Conservation (phyloP, 2,888 invertebrate genomes). For the Thumatha senex region DNA sequence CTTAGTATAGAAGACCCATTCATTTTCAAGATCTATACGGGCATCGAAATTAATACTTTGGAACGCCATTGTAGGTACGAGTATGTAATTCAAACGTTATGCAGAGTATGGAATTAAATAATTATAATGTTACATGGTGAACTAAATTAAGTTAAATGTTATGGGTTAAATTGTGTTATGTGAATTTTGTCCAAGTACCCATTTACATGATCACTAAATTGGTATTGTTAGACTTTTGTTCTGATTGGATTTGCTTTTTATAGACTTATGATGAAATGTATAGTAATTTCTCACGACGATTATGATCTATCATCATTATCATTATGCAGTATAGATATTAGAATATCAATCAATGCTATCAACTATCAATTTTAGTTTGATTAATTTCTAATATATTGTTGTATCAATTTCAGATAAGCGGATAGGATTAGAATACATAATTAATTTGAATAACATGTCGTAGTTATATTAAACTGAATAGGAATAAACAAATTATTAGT, state of each 20-base stretch:
- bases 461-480: no score
- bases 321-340: conserved; percentile 7
- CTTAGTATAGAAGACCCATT: conserved; percentile 29
- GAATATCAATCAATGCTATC: neutral
- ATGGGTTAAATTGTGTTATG: conserved; percentile 13
- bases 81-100: conserved; percentile 28
- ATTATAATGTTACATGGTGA: conserved; percentile 20
- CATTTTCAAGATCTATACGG: conserved; percentile 12
- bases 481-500: no score
- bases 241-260: conserved; percentile 28
- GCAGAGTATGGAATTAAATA: conserved; percentile 12
- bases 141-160: conserved; percentile 8
- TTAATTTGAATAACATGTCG: no score
- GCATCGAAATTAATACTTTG: conserved; percentile 22
- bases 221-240: conserved; percentile 23
- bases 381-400: neutral
- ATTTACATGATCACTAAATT: conserved; percentile 27
- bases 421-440: no score
- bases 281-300: conserved; percentile 24
- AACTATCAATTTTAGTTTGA: neutral
- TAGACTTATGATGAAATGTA: conserved; percentile 10
- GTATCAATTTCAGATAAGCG: neutral
- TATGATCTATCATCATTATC: conserved; percentile 7
- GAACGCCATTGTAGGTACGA: conserved; percentile 1
- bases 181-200: conserved; percentile 9